Conservation (phyloP, 1,140 invertebrate species). For the Zaprionus lachaisei region DNA sequence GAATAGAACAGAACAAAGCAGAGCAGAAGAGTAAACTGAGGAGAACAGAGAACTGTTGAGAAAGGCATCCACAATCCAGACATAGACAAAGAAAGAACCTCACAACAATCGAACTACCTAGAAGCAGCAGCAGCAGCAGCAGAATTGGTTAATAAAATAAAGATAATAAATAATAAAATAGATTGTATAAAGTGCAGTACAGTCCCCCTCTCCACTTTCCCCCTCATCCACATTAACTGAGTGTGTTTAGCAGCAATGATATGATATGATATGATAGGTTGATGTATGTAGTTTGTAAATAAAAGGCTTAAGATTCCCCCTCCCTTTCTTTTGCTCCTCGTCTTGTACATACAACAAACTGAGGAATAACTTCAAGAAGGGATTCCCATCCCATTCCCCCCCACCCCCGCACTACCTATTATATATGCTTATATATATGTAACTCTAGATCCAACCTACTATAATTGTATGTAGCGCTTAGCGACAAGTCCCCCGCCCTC, state of each 20-base stretch:
- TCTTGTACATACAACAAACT: slow-evolving; percentile 22
- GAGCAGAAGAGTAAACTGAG: background rate
- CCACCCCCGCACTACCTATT: background rate
- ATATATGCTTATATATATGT: slow-evolving; percentile 11
- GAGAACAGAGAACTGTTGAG: background rate
- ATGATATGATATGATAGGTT: background rate
- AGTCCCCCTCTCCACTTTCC: background rate
- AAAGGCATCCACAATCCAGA: slow-evolving; percentile 10
- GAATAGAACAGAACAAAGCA: background rate
- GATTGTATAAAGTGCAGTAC: slow-evolving; percentile 37
- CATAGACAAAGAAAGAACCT: slow-evolving; percentile 38
- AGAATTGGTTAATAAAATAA: slow-evolving; percentile 27
- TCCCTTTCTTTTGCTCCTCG: background rate
- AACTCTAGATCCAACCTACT: slow-evolving; percentile 3
- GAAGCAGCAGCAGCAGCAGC: slow-evolving; percentile 12
- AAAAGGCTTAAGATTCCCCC: slow-evolving; percentile 9
- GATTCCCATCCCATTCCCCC: background rate
- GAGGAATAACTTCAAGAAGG: background rate
- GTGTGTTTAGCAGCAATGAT: slow-evolving; percentile 31
- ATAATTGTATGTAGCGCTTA: slow-evolving; percentile 2
- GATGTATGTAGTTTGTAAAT: slow-evolving; percentile 27
- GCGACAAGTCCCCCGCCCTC: background rate
- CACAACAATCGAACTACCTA: slow-evolving; percentile 58
- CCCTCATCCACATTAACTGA: slow-evolving; percentile 9
- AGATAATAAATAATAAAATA: slow-evolving; percentile 19